Percentiles rank a stretch among this genome's conserved stretches.
phyloP scores from a whole-genome alignment of 2,888 invertebrate species.

The Hypselothyrea guttata region DNA sequence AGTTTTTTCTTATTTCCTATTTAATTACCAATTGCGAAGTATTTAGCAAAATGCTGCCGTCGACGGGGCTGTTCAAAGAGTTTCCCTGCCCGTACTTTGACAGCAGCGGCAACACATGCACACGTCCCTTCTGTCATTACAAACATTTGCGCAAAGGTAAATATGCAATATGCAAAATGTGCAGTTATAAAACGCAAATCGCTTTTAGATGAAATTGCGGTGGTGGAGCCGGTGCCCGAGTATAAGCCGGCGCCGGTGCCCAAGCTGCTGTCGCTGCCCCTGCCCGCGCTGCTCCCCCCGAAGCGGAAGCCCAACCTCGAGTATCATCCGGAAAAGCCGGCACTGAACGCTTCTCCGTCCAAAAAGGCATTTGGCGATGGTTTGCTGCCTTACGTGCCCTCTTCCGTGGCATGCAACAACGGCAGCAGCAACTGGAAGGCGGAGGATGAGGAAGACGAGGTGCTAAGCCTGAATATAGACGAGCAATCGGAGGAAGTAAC shows the following conservation, averaged over 20 bases:
- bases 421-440: slow-evolving; percentile 25
- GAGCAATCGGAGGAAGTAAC: background rate
- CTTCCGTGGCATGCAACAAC: slow-evolving; percentile 28
- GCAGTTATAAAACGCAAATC: slow-evolving; percentile 1
- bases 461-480: slow-evolving; percentile 22
- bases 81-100: slow-evolving; percentile 92
- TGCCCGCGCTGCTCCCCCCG: slow-evolving; percentile 55
- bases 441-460: slow-evolving; percentile 17
- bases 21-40: slow-evolving; percentile 8
- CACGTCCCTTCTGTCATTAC: slow-evolving; percentile 96
- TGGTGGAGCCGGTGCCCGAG: slow-evolving; percentile 59
- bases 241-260: slow-evolving; percentile 81
- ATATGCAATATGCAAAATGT: slow-evolving; percentile 7
- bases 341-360: slow-evolving; percentile 75
- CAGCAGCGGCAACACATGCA: slow-evolving; percentile 86
- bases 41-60: slow-evolving; percentile 89
- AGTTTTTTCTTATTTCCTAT: slow-evolving; percentile 18
- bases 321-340: slow-evolving; percentile 81
- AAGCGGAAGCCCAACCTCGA: slow-evolving; percentile 79
- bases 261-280: slow-evolving; percentile 75
- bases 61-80: slow-evolving; percentile 93
- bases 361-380: slow-evolving; percentile 40
- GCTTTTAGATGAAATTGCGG: slow-evolving; percentile 56
- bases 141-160: slow-evolving; percentile 90
- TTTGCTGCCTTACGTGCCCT: slow-evolving; percentile 79